Percentiles rank a stretch among this genome's conserved stretches.
Evolutionary conservation across 1,140 invertebrate genomes (phyloP).

Genomic region (Bilobella aurantiaca): DNA sequence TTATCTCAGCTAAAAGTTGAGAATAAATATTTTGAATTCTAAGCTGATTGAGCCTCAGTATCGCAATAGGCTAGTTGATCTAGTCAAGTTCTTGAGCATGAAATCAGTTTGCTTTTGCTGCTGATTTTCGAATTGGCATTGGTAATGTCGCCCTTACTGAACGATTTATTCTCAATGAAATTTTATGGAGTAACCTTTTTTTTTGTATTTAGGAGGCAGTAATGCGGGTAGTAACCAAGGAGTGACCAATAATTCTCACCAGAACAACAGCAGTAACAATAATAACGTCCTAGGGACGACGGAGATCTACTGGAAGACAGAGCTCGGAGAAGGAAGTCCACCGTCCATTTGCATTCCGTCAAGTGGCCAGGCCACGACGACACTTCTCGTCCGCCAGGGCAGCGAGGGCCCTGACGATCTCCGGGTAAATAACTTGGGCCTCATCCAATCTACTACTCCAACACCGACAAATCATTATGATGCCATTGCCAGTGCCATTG

Average conservation of each 20-base stretch:
- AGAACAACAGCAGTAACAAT: slow-evolving; percentile 15
- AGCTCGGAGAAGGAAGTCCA: slow-evolving; percentile 33
- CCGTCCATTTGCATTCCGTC: slow-evolving; percentile 28
- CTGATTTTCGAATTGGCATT: too few species aligned
- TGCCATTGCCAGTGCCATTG: slow-evolving; percentile 35
- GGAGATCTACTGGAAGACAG: slow-evolving; percentile 35
- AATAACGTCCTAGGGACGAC: slow-evolving; percentile 26
- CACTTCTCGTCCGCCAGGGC: slow-evolving; percentile 24
- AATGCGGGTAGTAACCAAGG: slow-evolving; percentile 29
- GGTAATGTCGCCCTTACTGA: too few species aligned
- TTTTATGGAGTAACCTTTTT: background rate
- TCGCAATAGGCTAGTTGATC: too few species aligned
- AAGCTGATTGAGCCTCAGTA: too few species aligned
- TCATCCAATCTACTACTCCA: slow-evolving; percentile 39
- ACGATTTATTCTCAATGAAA: too few species aligned
- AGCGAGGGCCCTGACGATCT: slow-evolving; percentile 37
- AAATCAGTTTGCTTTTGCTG: too few species aligned
- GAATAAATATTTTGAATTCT: too few species aligned
- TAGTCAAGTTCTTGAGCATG: too few species aligned
- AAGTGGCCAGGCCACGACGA: slow-evolving; percentile 22
- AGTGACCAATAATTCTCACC: slow-evolving; percentile 30
- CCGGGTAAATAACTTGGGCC: slow-evolving; percentile 37
- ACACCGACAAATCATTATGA: slow-evolving; percentile 43
- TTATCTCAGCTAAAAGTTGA: too few species aligned
- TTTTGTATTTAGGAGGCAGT: slow-evolving; percentile 17